Evolutionary conservation across 2,888 invertebrate species (phyloP).

Genomic region (Diarsia rubi): DNA sequence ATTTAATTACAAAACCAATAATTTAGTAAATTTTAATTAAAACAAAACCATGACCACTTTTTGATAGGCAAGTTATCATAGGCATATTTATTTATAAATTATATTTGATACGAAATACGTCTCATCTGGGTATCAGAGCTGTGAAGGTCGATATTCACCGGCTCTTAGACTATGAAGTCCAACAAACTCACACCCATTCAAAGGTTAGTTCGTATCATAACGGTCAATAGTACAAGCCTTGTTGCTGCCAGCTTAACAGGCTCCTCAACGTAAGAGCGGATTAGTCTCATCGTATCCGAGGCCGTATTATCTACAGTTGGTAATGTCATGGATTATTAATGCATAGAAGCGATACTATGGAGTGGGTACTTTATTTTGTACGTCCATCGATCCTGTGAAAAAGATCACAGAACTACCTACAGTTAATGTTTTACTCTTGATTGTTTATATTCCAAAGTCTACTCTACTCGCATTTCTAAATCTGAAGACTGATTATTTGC

Average conservation of each 20-base stretch:
- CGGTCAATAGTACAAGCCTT: conserved; percentile 6
- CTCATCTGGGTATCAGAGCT: too few species aligned
- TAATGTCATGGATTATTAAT: conserved; percentile 13
- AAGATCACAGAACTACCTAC: background rate
- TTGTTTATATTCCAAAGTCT: background rate
- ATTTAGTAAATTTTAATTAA: too few species aligned
- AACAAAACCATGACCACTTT: too few species aligned
- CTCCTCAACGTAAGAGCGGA: conserved; percentile 42
- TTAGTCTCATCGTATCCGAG: conserved; percentile 38
- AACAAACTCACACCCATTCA: background rate
- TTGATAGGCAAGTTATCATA: too few species aligned
- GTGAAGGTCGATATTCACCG: too few species aligned
- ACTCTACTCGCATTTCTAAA: background rate
- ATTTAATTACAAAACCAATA: too few species aligned
- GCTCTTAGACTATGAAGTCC: too few species aligned
- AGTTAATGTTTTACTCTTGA: background rate
- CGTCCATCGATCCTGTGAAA: background rate
- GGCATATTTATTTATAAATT: too few species aligned
- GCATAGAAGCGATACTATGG: background rate
- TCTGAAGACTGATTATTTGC: background rate
- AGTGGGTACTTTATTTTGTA: background rate
- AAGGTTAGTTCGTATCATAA: conserved; percentile 13
- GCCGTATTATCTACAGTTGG: conserved; percentile 24
- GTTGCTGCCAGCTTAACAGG: conserved; percentile 37
- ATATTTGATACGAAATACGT: too few species aligned